Conservation (phyloP, 1,140 invertebrate genomes). For the Lasioglossum albipes region DNA sequence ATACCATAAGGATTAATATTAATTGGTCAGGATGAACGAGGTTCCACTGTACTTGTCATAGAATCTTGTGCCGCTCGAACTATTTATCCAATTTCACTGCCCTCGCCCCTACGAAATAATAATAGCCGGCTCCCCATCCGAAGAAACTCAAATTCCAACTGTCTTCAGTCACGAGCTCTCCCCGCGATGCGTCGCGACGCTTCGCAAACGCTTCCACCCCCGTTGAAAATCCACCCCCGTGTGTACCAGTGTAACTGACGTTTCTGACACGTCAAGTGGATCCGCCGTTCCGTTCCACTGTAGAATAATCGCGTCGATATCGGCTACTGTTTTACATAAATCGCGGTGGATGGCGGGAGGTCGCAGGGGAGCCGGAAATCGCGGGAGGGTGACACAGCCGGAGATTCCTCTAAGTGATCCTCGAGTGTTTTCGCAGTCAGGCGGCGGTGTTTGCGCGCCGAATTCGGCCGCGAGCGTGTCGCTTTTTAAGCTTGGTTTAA, state of each 20-base stretch:
- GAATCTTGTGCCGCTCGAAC: neutral
- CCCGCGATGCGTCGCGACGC: conserved; percentile 7
- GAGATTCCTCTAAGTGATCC: conserved; percentile 65
- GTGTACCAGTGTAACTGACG: conserved; percentile 73
- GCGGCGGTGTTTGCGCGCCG: conserved; percentile 66
- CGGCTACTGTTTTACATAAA: conserved; percentile 77
- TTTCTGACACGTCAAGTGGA: conserved; percentile 78
- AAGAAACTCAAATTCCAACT: conserved; percentile 41
- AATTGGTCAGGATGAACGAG: too few species aligned
- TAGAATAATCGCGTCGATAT: conserved; percentile 35
- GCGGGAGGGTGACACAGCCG: conserved; percentile 17
- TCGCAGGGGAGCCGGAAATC: conserved; percentile 6
- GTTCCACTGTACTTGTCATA: too few species aligned
- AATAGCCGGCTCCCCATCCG: conserved; percentile 12
- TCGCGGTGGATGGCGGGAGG: neutral
- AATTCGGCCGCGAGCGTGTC: conserved; percentile 22
- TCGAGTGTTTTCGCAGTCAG: conserved; percentile 78
- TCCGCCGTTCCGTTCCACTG: conserved; percentile 28
- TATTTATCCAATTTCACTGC: conserved; percentile 6
- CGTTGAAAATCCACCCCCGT: neutral
- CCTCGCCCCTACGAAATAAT: conserved; percentile 43
- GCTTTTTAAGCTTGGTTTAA: conserved; percentile 78
- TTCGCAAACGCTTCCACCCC: neutral
- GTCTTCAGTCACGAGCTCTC: conserved; percentile 12
- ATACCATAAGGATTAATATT: too few species aligned